These are phyloP conservation scores for Acipenser transmontanus DNA, from an alignment of 2,797 vertebrate genomes.

Conservation along the genomic window DNA sequence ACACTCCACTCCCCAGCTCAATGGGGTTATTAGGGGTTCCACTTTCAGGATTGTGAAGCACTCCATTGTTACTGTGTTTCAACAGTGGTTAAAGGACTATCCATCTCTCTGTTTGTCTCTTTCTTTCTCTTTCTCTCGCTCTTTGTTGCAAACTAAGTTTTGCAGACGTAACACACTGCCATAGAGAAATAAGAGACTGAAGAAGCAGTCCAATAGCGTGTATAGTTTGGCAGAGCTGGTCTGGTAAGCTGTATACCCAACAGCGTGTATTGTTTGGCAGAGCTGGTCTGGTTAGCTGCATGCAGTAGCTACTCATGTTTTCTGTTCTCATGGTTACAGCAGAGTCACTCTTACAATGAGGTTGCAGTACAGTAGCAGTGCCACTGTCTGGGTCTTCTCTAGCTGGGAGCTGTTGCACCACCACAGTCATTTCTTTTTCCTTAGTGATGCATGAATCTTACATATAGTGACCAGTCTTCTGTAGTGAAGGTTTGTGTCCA, in stretches of 20 bases:
- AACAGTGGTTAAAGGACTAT: neutral
- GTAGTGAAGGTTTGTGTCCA: no score
- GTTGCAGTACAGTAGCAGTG: no score
- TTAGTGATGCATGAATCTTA: no score
- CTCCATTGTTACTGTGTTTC: neutral
- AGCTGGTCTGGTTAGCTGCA: no score
- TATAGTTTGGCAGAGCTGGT: neutral
- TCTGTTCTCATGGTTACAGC: no score
- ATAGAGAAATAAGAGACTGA: constrained; percentile 5
- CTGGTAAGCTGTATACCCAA: neutral
- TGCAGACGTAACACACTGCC: constrained; percentile 20
- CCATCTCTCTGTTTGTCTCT: neutral
- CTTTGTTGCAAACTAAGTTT: neutral
- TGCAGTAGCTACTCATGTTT: no score
- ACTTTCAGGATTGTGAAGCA: neutral
- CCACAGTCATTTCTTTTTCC: no score
- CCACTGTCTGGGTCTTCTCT: no score
- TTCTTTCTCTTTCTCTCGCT: neutral
- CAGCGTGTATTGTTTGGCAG: neutral
- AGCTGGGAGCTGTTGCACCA: no score
- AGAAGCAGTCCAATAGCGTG: neutral
- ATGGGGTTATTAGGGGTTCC: neutral
- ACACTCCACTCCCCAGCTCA: neutral
- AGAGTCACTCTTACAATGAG: no score
- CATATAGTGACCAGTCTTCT: no score